Conservation (phyloP, 2,113 vertebrate species). For the Ochotona curzoniae region DNA sequence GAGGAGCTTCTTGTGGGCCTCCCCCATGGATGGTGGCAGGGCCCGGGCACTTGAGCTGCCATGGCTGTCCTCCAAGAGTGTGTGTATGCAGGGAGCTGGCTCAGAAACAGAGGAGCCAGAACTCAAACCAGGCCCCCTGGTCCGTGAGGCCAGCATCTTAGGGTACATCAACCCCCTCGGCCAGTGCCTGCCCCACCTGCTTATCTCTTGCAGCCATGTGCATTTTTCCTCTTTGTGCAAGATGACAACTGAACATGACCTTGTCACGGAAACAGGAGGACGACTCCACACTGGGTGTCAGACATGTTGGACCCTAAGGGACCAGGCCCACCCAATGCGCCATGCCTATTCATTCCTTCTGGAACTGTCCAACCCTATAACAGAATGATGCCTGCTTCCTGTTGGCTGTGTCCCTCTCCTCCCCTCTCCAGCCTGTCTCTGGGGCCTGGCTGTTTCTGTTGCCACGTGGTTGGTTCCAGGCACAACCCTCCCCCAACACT, state of each 20-base stretch:
- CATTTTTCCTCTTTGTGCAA: not conserved
- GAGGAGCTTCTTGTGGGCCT: too few species aligned
- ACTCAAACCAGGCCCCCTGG: too few species aligned
- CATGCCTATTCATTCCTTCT: not conserved
- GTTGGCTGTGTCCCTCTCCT: not conserved
- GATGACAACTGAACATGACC: not conserved
- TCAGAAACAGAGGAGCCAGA: too few species aligned
- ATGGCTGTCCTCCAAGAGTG: too few species aligned
- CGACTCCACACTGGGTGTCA: not conserved
- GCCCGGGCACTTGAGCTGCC: too few species aligned
- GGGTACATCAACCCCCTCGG: too few species aligned
- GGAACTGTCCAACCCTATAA: not conserved
- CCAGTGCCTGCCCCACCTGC: not conserved
- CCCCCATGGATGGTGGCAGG: too few species aligned
- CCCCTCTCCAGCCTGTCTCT: not conserved
- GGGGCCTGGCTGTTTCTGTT: not conserved
- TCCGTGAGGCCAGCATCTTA: too few species aligned
- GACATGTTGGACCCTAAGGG: not conserved
- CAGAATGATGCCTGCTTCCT: not conserved
- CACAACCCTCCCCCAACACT: too few species aligned
- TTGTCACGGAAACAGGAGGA: too few species aligned
- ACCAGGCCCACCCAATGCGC: not conserved
- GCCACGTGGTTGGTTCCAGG: not conserved
- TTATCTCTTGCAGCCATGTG: slow-evolving; percentile 1
- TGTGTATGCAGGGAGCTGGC: too few species aligned